A percentile compares a stretch with the other conserved stretches of the same genome.
phyloP scores from a whole-genome alignment of 2,888 invertebrate genomes.

The Watsonalla binaria region DNA sequence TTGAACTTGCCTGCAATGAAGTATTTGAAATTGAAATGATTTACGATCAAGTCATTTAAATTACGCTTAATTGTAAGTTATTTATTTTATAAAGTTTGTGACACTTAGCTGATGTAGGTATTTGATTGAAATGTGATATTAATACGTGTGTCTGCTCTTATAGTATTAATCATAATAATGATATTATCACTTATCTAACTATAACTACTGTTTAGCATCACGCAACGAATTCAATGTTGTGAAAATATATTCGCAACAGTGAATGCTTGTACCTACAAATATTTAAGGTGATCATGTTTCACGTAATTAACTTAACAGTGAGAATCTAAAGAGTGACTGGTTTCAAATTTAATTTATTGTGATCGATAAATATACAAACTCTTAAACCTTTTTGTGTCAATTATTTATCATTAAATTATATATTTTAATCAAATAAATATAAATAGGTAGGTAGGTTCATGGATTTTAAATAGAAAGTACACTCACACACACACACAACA shows the following conservation, averaged over 20 bases:
- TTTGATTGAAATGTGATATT: conserved; percentile 31
- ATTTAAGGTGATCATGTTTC: conserved; percentile 11
- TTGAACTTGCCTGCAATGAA: not conserved
- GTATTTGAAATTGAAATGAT: conserved; percentile 13
- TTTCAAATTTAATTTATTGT: conserved; percentile 40
- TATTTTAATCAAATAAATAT: not conserved
- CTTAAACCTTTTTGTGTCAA: conserved; percentile 14
- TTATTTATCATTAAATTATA: conserved; percentile 2
- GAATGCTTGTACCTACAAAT: conserved; percentile 35
- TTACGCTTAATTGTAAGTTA: conserved; percentile 56
- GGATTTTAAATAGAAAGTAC: no score
- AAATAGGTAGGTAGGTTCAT: no score
- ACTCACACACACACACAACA: no score
- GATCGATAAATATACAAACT: conserved; percentile 33
- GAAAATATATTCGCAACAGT: conserved; percentile 69
- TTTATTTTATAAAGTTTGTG: conserved; percentile 56
- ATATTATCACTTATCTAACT: conserved; percentile 27
- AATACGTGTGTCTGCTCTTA: conserved; percentile 11
- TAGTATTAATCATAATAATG: conserved; percentile 29
- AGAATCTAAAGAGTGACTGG: conserved; percentile 20
- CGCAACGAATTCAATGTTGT: conserved; percentile 58
- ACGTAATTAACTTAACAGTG: conserved; percentile 13
- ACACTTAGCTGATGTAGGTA: conserved; percentile 18
- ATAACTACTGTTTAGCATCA: conserved; percentile 21
- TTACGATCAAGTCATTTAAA: conserved; percentile 61